Conservation (phyloP, 2,888 invertebrate species). For the Apomyelois bistriatella region DNA sequence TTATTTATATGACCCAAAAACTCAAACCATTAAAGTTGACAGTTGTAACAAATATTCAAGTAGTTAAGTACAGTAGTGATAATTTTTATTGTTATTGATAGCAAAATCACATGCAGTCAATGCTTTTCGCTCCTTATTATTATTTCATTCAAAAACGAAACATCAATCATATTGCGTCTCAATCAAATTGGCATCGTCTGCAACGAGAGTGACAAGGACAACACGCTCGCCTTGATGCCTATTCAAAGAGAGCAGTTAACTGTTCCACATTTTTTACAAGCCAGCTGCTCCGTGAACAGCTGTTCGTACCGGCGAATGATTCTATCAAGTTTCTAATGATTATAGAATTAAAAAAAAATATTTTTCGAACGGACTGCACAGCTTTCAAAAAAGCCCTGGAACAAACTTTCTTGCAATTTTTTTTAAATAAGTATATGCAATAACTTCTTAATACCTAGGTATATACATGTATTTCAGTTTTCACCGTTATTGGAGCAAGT, state of each 20-base stretch:
- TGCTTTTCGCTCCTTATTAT: constrained; percentile 28
- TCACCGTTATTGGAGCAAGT: neutral
- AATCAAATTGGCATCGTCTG: constrained; percentile 31
- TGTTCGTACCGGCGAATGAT: constrained; percentile 65
- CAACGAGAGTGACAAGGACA: constrained; percentile 52
- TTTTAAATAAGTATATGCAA: neutral
- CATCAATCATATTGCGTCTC: constrained; percentile 34
- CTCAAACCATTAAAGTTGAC: too few relatives aligned
- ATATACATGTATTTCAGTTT: neutral
- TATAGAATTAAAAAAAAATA: neutral
- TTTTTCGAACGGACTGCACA: neutral
- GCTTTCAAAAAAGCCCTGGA: neutral
- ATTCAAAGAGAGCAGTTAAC: constrained; percentile 62
- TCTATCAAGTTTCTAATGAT: constrained; percentile 19
- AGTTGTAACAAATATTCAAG: too few relatives aligned
- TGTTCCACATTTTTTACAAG: constrained; percentile 69
- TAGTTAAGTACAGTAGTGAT: too few relatives aligned
- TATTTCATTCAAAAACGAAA: constrained; percentile 24
- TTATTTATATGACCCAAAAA: too few relatives aligned
- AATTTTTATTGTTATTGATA: constrained; percentile 17
- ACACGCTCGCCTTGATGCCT: constrained; percentile 37
- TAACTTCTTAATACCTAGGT: neutral
- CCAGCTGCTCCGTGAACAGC: constrained; percentile 75
- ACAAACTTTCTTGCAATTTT: too few relatives aligned
- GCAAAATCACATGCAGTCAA: constrained; percentile 26